These are phyloP conservation scores for Pantala flavescens DNA, from an alignment of 1,140 invertebrate genomes.

Conservation along the genomic window DNA sequence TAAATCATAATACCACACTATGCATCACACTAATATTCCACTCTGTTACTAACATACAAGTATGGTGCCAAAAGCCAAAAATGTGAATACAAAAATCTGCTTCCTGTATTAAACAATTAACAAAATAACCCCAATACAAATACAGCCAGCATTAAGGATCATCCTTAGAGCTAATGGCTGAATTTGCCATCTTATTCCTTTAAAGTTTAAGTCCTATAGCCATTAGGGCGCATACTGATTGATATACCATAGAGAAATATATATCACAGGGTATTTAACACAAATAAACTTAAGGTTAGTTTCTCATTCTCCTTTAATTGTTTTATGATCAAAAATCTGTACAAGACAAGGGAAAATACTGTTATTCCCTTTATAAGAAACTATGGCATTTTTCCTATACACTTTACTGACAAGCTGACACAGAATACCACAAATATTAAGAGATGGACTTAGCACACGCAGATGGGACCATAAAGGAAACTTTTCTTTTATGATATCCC, in stretches of 20 bases:
- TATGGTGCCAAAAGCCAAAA: constrained; percentile 7
- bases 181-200: constrained; percentile 7
- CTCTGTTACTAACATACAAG: constrained; percentile 6
- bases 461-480: constrained; percentile 9
- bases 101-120: constrained; percentile 10
- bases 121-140: constrained; percentile 10
- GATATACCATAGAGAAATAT: constrained; percentile 10
- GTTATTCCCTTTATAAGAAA: constrained; percentile 4
- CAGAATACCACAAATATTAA: constrained; percentile 7
- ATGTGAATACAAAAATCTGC: constrained; percentile 10
- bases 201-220: neutral
- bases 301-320: constrained; percentile 10
- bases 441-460: constrained; percentile 7
- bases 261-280: constrained; percentile 10
- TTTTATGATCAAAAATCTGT: constrained; percentile 10
- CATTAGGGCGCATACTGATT: constrained; percentile 4
- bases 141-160: neutral
- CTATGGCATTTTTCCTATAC: constrained; percentile 8
- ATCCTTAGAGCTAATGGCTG: neutral
- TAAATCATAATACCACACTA: constrained; percentile 10
- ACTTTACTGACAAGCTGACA: constrained; percentile 9
- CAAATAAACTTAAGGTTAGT: constrained; percentile 10
- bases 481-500: constrained; percentile 3
- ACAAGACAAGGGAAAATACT: neutral
- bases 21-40: constrained; percentile 10